phyloP scores from a whole-genome alignment of 2,797 vertebrate species.

The Macropodus opercularis region DNA sequence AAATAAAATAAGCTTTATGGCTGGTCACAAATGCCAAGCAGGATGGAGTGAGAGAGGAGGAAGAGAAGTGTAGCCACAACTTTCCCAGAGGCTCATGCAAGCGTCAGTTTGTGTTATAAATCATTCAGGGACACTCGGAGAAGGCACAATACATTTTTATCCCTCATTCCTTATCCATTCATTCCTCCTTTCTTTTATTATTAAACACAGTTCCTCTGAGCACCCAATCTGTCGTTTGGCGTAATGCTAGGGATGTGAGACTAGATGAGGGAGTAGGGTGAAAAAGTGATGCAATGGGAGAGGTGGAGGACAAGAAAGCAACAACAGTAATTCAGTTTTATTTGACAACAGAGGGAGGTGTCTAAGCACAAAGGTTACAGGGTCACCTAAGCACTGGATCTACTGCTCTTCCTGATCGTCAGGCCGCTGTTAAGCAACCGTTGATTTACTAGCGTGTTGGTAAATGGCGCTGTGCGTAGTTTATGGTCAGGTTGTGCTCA shows the following conservation, averaged over 20 bases:
- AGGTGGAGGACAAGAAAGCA: neutral
- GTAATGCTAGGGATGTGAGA: conserved; percentile 7
- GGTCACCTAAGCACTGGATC: conserved; percentile 15
- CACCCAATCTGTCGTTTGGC: conserved; percentile 33
- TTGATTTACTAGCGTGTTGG: conserved; percentile 11
- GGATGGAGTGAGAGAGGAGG: conserved; percentile 29
- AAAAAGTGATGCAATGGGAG: conserved; percentile 8
- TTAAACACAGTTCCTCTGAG: conserved; percentile 63
- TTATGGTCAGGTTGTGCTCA: conserved; percentile 24
- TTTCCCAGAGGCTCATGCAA: conserved; percentile 75
- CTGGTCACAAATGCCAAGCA: conserved; percentile 50
- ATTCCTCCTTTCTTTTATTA: conserved; percentile 70
- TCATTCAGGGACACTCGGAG: conserved; percentile 77
- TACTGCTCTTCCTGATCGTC: conserved; percentile 8
- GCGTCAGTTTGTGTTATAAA: conserved; percentile 79
- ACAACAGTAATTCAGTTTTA: conserved; percentile 1
- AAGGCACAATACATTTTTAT: conserved; percentile 73
- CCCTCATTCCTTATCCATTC: conserved; percentile 59
- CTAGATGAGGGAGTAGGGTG: conserved; percentile 12
- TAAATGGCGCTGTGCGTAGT: neutral
- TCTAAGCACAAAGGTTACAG: conserved; percentile 35
- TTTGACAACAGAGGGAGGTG: conserved; percentile 13
- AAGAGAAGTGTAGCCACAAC: conserved; percentile 59
- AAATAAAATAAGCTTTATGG: neutral
- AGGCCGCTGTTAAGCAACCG: conserved; percentile 12